Evolutionary conservation across 2,888 invertebrate species (phyloP).

Genomic region (Nomada fucata): DNA sequence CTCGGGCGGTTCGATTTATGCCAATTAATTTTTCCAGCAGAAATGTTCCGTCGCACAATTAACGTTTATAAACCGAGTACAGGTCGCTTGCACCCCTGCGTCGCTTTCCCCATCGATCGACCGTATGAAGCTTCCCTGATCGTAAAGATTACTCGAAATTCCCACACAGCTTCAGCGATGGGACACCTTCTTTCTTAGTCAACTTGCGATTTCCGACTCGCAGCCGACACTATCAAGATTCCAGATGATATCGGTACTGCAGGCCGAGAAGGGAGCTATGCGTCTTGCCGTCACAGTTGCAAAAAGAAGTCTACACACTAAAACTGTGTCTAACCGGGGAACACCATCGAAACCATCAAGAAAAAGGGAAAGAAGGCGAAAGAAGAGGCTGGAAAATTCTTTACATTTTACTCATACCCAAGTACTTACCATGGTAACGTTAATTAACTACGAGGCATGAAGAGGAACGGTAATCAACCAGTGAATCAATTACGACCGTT

Average conservation of each 20-base stretch:
- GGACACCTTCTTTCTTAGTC: constrained; percentile 26
- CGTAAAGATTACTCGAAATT: constrained; percentile 52
- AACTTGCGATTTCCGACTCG: constrained; percentile 53
- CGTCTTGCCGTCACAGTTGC: background rate
- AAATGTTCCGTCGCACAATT: too few relatives aligned
- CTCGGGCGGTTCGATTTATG: too few relatives aligned
- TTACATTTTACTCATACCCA: background rate
- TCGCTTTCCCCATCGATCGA: constrained; percentile 41
- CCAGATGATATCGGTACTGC: constrained; percentile 53
- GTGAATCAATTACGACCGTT: constrained; percentile 4
- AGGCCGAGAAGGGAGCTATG: constrained; percentile 38
- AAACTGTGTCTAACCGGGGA: constrained; percentile 7
- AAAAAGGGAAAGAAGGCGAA: background rate
- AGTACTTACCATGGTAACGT: background rate
- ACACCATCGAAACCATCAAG: background rate
- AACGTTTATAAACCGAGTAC: background rate
- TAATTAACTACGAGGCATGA: background rate
- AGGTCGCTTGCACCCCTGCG: background rate
- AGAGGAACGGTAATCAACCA: background rate
- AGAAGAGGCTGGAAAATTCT: background rate
- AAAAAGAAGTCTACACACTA: background rate
- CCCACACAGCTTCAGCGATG: constrained; percentile 23
- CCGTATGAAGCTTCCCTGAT: constrained; percentile 46
- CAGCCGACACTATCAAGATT: constrained; percentile 48
- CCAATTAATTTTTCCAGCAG: too few relatives aligned